These are phyloP conservation scores for Parnassius mnemosyne DNA, from an alignment of 2,888 invertebrate species.

Conservation along the genomic window DNA sequence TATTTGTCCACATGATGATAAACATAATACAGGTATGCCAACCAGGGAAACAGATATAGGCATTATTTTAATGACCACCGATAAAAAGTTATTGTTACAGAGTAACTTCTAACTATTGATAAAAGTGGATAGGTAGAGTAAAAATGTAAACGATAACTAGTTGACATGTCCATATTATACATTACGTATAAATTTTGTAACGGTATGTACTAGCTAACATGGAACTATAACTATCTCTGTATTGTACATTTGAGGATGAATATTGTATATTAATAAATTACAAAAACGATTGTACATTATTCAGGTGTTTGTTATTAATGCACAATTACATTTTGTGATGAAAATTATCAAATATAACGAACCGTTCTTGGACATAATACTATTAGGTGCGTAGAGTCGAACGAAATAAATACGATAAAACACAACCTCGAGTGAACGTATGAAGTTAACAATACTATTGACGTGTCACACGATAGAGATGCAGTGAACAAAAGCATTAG, in stretches of 20 bases:
- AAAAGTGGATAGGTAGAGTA: not conserved
- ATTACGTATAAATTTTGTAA: not conserved
- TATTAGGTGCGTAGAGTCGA: conserved; percentile 9
- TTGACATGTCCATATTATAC: conserved; percentile 15
- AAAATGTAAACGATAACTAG: not conserved
- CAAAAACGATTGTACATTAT: conserved; percentile 59
- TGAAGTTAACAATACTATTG: too few relatives aligned
- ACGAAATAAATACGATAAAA: conserved; percentile 33
- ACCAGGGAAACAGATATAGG: too few relatives aligned
- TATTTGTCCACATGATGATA: not conserved
- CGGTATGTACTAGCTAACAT: not conserved
- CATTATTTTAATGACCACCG: too few relatives aligned
- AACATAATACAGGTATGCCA: too few relatives aligned
- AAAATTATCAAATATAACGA: conserved; percentile 15
- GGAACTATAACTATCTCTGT: conserved; percentile 25
- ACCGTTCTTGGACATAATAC: conserved; percentile 20
- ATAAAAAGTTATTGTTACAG: too few relatives aligned
- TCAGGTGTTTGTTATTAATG: conserved; percentile 63
- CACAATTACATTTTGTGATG: conserved; percentile 44
- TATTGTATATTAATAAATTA: conserved; percentile 43
- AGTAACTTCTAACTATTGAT: too few relatives aligned
- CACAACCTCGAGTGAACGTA: conserved; percentile 74
- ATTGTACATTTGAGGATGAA: conserved; percentile 26
- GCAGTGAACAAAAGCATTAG: conserved; percentile 9
- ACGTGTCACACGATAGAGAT: not conserved